phyloP scores from a whole-genome alignment of 1,140 invertebrate species.

The Tetramorium parvispinum region DNA sequence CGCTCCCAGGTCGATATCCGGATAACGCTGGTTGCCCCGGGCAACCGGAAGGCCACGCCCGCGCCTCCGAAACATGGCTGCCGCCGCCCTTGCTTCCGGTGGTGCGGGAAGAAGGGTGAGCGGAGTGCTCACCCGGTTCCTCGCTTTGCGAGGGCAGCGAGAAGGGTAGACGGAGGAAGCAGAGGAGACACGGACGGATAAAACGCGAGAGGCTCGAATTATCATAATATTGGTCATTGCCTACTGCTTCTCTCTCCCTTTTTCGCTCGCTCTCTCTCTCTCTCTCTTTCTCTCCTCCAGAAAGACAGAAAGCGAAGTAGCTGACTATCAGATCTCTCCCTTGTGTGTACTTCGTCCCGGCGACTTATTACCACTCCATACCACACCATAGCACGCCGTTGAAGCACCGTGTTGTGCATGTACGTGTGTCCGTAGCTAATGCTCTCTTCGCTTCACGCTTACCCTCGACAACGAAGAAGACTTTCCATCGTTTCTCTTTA shows the following conservation, averaged over 20 bases:
- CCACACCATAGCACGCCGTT: background rate
- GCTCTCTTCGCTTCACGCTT: background rate
- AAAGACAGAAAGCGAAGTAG: conserved; percentile 33
- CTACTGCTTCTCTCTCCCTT: conserved; percentile 62
- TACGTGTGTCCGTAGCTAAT: conserved; percentile 33
- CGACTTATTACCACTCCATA: conserved; percentile 49
- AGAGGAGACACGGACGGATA: conserved; percentile 56
- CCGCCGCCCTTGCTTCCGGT: conserved; percentile 65
- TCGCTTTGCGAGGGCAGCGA: conserved; percentile 18
- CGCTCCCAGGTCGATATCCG: conserved; percentile 84
- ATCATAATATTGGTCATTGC: conserved; percentile 85
- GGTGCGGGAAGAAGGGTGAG: conserved; percentile 28
- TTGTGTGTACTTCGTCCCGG: conserved; percentile 40
- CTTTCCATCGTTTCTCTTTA: conserved; percentile 26
- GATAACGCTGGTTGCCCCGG: conserved; percentile 82
- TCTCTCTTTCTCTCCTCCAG: background rate
- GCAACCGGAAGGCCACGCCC: conserved; percentile 84
- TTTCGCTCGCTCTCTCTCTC: background rate
- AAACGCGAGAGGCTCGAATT: conserved; percentile 79
- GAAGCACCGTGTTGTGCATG: background rate
- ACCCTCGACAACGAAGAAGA: background rate
- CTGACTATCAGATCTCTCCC: conserved; percentile 39
- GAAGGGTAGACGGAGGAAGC: background rate
- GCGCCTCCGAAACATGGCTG: conserved; percentile 83
- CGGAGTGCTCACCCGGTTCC: conserved; percentile 32